Evolutionary conservation across 2,113 vertebrate species (phyloP), one percentile per base, ranked within the genome.

Genomic region (Pseudolaguvia tuberculata): DNA sequence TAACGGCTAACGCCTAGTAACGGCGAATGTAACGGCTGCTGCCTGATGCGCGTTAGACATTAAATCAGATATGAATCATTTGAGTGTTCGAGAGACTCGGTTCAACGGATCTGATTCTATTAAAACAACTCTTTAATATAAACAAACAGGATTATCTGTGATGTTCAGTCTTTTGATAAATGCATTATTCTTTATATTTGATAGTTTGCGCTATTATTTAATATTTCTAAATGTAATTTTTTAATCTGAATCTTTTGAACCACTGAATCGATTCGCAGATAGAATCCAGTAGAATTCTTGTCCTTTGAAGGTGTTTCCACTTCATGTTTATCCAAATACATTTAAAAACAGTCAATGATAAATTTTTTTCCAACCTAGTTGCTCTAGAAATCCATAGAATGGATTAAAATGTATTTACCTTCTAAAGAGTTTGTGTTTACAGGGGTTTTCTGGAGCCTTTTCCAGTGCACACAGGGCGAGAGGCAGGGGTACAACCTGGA

Each of bases 21-120:
- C n/a, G n/a, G 55, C 39, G 27, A 50, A 72, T 55, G 55, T 59
- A 48, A 72, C 55, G 70, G 55, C 1, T 5, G 59, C 56, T 59
- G 70, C 70, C 21, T 45, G 69, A 57, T 56, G 69, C 69, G 69
- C 23, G 53, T 12, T 23, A 72, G 39, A 50, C 56, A 9, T 27
- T 18, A 17, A 70, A n/a, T 8, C 50, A 11, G 29, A 35, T 14
- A 17, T 27, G 66, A 50, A 31, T 69, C 48, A 69, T 53, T 35
- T 27, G 21, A 45, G 5, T n/a, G 66, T 8, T 20, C 6, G 2
- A 2, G n/a, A 3, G 62, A 66, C 4, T 66, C 62, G 69, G 50
- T 29, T 72, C 70, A 3, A 69, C 29, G 1, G 51, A 56, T 10
- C 5, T 0, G 68, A 23, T 42, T 70, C 31, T 0, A 48, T 48